A percentile compares a stretch with the other conserved stretches of the same genome.
phyloP scores from a whole-genome alignment of 2,888 invertebrate genomes.

The Hylaea fasciaria region DNA sequence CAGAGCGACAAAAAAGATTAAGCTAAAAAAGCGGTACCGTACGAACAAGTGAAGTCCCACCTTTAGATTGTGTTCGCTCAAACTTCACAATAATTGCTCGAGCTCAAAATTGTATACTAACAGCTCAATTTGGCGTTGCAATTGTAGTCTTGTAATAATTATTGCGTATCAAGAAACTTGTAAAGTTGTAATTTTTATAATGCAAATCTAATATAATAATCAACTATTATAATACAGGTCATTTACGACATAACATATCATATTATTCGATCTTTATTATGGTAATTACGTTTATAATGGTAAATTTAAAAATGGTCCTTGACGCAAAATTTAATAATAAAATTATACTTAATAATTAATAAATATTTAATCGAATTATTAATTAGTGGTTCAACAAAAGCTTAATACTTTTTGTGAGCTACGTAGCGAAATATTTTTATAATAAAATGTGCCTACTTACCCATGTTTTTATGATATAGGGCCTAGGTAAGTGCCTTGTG shows the following conservation, averaged over 20 bases:
- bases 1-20: no score
- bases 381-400: slow-evolving; percentile 15
- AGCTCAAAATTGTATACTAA: background rate
- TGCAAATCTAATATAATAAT: background rate
- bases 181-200: background rate
- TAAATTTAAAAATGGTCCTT: slow-evolving; percentile 1
- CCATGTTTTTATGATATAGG: slow-evolving; percentile 32
- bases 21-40: no score
- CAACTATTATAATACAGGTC: background rate
- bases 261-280: slow-evolving; percentile 17
- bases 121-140: slow-evolving; percentile 11
- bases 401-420: slow-evolving; percentile 18
- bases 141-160: no score
- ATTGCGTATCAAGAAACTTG: slow-evolving; percentile 1
- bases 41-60: no score
- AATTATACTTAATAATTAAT: background rate
- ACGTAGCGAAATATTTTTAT: slow-evolving; percentile 31
- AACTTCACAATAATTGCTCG: background rate
- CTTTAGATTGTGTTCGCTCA: no score
- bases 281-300: background rate
- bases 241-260: slow-evolving; percentile 25
- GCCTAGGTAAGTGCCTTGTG: slow-evolving; percentile 62
- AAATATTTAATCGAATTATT: slow-evolving; percentile 15
- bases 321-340: slow-evolving; percentile 5
- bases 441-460: slow-evolving; percentile 30